Evolutionary conservation across 2,113 vertebrate genomes (phyloP), one percentile per base, ranked within the genome.

Genomic region (Pedionomus torquatus): DNA sequence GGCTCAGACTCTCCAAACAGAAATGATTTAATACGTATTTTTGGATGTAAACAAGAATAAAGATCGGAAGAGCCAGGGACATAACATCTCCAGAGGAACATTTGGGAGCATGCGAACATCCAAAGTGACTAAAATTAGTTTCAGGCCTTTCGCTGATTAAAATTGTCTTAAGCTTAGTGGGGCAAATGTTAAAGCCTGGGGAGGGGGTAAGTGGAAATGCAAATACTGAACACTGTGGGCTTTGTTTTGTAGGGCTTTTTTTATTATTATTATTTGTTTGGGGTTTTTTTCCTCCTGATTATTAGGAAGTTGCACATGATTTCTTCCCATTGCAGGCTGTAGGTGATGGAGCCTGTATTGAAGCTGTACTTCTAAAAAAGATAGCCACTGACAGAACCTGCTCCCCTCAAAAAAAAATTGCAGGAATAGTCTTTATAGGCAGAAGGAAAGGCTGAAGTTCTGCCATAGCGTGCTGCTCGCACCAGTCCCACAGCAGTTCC

Each of bases 1-100:
- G 85, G 92, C 95, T 97, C 97, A 63, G 94, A 69, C 87, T 97
- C 90, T 98, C 87, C 94, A 97, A 98, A 97, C 96, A 91, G 31
- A 96, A 74, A 97, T 97, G 95, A 97, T 98, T 95, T 98, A 97
- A 97, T 95, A 93, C 33, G 26, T 77, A 97, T 97, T 97, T 97
- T 93, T 96, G 87, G 97, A 97, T 95, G 89, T 95, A 98, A 98
- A 98, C 95, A 98, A 87, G 96, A 96, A 93, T 92, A 97, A 93
- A 97, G 94, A 98, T 88, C 51, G 46, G 96, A 96, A 97, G 52
- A 98, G 39, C 54, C 92, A 82, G 58, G 52, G 97, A 95, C 83
- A 35, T 41, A 87, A 87, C 65, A 82, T 90, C 91, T 97, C 93
- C 7, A 12, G 86, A 97, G 93, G 74, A 96, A 96, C 41, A 5